Percentiles rank a stretch among this genome's conserved stretches.
These are phyloP conservation scores for Alcis repandata DNA, from an alignment of 2,888 invertebrate species.

Conservation along the genomic window DNA sequence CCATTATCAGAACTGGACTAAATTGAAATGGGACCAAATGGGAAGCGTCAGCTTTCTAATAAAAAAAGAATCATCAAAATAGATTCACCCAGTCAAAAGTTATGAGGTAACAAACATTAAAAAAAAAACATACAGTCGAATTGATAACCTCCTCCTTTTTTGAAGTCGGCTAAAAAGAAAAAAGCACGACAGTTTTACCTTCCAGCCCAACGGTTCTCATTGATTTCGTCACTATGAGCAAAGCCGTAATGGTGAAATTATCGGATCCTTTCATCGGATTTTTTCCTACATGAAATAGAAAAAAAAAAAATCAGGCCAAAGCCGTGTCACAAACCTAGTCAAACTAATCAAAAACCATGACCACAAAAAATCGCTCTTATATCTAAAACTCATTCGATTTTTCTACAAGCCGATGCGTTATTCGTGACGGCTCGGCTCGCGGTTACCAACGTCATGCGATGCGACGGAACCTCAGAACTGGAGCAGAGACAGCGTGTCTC, in stretches of 20 bases:
- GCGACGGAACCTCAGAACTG: constrained; percentile 6
- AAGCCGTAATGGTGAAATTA: no score
- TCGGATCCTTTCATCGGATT: no score
- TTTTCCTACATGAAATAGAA: not conserved
- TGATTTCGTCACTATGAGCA: not conserved
- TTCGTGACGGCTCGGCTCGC: constrained; percentile 15
- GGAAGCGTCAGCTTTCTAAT: no score
- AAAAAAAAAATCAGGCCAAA: not conserved
- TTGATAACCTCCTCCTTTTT: no score
- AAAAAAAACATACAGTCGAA: no score
- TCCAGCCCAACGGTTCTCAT: not conserved
- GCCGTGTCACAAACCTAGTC: not conserved
- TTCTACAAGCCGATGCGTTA: constrained; percentile 12
- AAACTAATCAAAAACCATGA: constrained; percentile 9
- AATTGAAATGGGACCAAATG: no score
- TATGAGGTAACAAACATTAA: no score
- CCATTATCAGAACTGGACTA: no score
- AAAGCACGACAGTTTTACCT: no score
- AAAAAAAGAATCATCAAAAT: no score
- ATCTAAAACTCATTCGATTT: not conserved
- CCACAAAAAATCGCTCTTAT: constrained; percentile 1
- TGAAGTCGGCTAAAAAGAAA: no score
- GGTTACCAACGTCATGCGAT: constrained; percentile 24
- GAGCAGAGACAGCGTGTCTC: constrained; percentile 22
- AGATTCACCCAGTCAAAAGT: no score